A percentile compares a stretch with the other conserved stretches of the same genome.
phyloP scores from a whole-genome alignment of 2,113 vertebrate species.

The Actenoides hombroni region DNA sequence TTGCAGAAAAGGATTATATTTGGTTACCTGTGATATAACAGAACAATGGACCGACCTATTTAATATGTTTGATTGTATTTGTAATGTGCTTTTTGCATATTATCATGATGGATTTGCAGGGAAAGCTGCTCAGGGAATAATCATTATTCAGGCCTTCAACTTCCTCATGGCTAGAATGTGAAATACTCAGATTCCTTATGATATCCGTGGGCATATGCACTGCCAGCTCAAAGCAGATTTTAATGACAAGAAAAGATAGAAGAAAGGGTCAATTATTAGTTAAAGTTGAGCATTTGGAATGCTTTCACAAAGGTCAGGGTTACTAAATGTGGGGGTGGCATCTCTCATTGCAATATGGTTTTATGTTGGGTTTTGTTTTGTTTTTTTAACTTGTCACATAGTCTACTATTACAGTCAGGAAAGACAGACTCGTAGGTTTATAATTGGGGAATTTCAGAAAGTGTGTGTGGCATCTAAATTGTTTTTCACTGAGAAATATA shows the following conservation, averaged over 20 bases:
- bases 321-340: neutral
- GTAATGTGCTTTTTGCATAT: conserved; percentile 10
- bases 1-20: neutral
- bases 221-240: neutral
- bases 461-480: neutral
- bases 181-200: neutral
- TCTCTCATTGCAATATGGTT: neutral
- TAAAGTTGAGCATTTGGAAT: neutral
- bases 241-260: neutral
- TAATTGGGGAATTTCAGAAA: neutral
- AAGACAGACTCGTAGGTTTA: neutral
- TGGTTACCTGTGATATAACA: neutral
- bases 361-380: neutral
- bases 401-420: neutral
- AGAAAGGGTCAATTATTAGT: neutral
- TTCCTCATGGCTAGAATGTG: neutral
- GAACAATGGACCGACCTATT: neutral
- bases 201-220: neutral
- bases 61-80: neutral
- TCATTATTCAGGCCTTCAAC: neutral
- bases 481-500: neutral
- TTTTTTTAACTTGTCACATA: neutral
- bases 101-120: neutral
- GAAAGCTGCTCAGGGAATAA: neutral
- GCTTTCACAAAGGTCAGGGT: neutral